These are phyloP conservation scores for Anolis carolinensis DNA, from an alignment of 2,113 vertebrate species.

Conservation along the genomic window DNA sequence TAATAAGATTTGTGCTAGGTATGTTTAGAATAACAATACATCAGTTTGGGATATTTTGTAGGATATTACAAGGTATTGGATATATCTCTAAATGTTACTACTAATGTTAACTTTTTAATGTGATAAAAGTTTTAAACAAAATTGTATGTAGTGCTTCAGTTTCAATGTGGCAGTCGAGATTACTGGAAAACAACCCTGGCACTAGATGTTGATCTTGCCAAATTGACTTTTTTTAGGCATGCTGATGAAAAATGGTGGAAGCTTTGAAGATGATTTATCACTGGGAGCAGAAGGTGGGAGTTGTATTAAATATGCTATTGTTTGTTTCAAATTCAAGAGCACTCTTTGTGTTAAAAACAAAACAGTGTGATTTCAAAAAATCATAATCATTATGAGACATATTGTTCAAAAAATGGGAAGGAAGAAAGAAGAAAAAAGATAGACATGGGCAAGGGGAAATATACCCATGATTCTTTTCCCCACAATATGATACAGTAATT, in stretches of 20 bases:
- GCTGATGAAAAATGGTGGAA: slow-evolving; percentile 89
- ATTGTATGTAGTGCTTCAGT: not conserved
- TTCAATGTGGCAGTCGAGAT: not conserved
- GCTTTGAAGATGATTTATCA: slow-evolving; percentile 99
- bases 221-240: slow-evolving; percentile 77
- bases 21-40: slow-evolving; percentile 26
- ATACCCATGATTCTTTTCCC: too few species aligned
- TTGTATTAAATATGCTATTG: slow-evolving; percentile 39
- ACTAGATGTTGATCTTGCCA: slow-evolving; percentile 48
- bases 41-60: slow-evolving; percentile 7
- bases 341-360: not conserved
- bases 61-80: not conserved
- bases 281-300: slow-evolving; percentile 95
- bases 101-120: not conserved
- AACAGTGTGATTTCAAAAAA: slow-evolving; percentile 43
- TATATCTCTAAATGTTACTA: not conserved
- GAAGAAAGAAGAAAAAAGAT: not conserved
- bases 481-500: too few species aligned
- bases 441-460: too few species aligned
- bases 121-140: not conserved
- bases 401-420: not conserved
- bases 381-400: slow-evolving; percentile 14
- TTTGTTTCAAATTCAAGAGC: slow-evolving; percentile 19
- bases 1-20: slow-evolving; percentile 26
- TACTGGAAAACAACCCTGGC: slow-evolving; percentile 25